phyloP scores from a whole-genome alignment of 92 coral and sea anemone species.

The Bergia sp. region DNA sequence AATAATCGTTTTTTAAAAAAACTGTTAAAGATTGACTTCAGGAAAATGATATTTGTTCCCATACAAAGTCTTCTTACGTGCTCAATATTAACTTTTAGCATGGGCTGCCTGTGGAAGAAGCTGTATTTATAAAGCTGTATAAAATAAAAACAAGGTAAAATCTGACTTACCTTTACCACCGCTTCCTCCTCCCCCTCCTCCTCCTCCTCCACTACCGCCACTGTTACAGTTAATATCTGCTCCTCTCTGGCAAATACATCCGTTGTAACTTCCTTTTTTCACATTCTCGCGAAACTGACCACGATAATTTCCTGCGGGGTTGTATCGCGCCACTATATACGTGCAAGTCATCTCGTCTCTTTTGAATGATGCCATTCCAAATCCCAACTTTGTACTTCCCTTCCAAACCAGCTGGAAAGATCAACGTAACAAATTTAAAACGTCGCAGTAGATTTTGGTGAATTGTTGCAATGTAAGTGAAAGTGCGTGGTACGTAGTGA shows the following conservation, averaged over 20 bases:
- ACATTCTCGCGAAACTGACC: constrained; percentile 5
- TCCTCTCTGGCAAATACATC: neutral
- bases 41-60: too few relatives aligned
- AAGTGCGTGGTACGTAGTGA: neutral
- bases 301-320: neutral
- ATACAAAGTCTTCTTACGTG: too few relatives aligned
- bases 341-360: neutral
- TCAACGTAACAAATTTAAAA: neutral
- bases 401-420: neutral
- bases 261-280: neutral
- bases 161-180: neutral
- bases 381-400: neutral
- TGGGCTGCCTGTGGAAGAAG: too few relatives aligned
- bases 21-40: too few relatives aligned
- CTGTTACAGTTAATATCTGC: constrained; percentile 8
- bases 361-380: neutral
- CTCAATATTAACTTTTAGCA: too few relatives aligned
- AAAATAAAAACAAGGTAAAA: neutral
- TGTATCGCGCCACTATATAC: neutral
- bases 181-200: neutral
- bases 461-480: neutral
- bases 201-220: constrained; percentile 7
- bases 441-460: neutral
- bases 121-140: too few relatives aligned
- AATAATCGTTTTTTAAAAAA: too few relatives aligned